Conservation (phyloP, 2,797 vertebrate genomes). For the Paedocypris micromegethes region DNA sequence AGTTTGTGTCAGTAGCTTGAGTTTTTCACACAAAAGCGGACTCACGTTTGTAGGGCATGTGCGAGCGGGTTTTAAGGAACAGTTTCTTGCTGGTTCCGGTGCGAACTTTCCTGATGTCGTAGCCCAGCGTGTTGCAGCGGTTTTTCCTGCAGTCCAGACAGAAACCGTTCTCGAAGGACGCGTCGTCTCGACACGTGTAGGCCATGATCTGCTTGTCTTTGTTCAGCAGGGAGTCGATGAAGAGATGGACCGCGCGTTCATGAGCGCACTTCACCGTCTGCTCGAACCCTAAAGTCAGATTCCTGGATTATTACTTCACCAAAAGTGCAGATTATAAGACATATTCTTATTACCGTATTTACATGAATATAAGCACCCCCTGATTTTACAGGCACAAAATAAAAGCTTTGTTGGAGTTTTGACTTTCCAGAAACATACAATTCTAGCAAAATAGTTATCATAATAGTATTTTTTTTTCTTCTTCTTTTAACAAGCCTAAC, state of each 20-base stretch:
- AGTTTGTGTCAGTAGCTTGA: too few relatives aligned
- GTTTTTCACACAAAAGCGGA: background rate
- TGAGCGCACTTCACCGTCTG: conserved; percentile 91
- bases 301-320: background rate
- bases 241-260: conserved; percentile 87
- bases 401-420: too few relatives aligned
- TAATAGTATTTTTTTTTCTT: too few relatives aligned
- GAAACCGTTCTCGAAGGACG: conserved; percentile 78
- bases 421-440: too few relatives aligned
- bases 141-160: conserved; percentile 84
- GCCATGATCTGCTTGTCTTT: conserved; percentile 76
- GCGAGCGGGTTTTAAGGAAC: conserved; percentile 77
- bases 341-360: too few relatives aligned
- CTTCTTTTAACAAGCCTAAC: too few relatives aligned
- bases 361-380: too few relatives aligned
- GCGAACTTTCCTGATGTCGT: conserved; percentile 68
- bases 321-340: too few relatives aligned
- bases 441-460: too few relatives aligned
- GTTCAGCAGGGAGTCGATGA: conserved; percentile 86
- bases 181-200: conserved; percentile 80
- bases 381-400: too few relatives aligned
- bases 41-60: conserved; percentile 86
- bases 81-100: conserved; percentile 67
- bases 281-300: conserved; percentile 58
- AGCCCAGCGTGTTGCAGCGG: conserved; percentile 86